Base-by-base conservation (phyloP, 2,797 vertebrate genomes). In the Leuciscus waleckii region DNA sequence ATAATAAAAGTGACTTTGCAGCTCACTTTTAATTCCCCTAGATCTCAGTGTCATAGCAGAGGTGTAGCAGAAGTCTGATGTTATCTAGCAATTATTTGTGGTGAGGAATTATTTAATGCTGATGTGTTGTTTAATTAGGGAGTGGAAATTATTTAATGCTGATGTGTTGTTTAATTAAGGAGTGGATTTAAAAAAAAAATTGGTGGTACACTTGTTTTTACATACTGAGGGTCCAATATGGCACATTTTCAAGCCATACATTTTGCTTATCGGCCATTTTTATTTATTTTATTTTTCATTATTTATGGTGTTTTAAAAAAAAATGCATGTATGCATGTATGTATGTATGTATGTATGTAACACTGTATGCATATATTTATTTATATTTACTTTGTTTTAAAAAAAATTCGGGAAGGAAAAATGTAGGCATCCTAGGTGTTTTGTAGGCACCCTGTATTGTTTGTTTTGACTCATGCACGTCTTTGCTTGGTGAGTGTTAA, bases 41-140 rank as follows among this genome's bases (percentile, higher is more conserved):
- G n/a, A 16, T 54, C 46, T 26, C 4, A 5, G 3, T 67, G 29
- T n/a, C 41, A 46, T 26, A 5, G 14, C 46, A 49, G 46, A 69
- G 37, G 23, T 41, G 23, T 71, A 21, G 46, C 79, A 69, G 29
- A 46, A 49, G 23, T 81, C 65, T 58, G 35, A 32, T 32, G 37
- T 71, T 81, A 29, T n/a, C 46, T 69, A 35, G 23, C 6, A 17
- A 23, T 49, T 23, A 51, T 35, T 80, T 68, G 43, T 32, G 4
- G 17, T 17, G 13, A 69, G 16, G 49, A 43, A 32, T 46, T 32
- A 11, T 79, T 43, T 29, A 2, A 63, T 76, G 3, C 73, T 56
- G 32, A 56, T 56, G 35, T 49, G n/a, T 35, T 19, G 51, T 81
- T 37, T 51, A 70, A 77, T 69, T 54, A 75, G 76, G 67, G 51